Conservation (phyloP, 2,888 invertebrate species). For the Rosalia funebris region DNA sequence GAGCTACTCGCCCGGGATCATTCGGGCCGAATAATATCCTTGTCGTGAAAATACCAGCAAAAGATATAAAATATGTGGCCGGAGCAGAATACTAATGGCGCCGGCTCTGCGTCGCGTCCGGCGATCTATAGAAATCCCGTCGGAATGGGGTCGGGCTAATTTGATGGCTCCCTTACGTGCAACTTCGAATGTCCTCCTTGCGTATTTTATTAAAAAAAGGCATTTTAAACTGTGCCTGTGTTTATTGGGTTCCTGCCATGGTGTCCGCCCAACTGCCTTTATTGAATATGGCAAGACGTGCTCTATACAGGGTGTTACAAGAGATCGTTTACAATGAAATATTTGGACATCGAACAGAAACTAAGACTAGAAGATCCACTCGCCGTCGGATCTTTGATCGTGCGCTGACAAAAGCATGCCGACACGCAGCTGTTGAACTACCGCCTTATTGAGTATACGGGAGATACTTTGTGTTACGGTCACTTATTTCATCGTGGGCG, state of each 20-base stretch:
- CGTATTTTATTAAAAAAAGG: conserved; percentile 6
- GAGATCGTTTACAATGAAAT: no score
- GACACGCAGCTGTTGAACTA: no score
- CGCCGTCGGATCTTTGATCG: no score
- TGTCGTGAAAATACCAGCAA: conserved; percentile 60
- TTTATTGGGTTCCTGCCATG: not conserved
- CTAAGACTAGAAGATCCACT: no score
- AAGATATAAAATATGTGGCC: conserved; percentile 63
- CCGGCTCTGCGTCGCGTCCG: not conserved
- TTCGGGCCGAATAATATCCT: conserved; percentile 59
- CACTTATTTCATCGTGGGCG: no score
- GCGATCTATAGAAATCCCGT: conserved; percentile 21
- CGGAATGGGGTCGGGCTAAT: conserved; percentile 19
- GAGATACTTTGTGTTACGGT: no score
- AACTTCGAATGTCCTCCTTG: conserved; percentile 2
- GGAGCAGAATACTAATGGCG: conserved; percentile 60
- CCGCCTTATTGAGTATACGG: no score
- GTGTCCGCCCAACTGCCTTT: no score
- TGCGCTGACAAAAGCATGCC: no score
- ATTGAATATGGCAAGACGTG: no score
- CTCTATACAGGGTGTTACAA: no score
- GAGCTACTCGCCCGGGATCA: conserved; percentile 59
- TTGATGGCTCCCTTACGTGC: conserved; percentile 21
- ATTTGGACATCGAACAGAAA: no score
- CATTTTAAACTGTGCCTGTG: conserved; percentile 1